phyloP scores from a whole-genome alignment of 2,113 vertebrate species.

The Patagioenas fasciata region DNA sequence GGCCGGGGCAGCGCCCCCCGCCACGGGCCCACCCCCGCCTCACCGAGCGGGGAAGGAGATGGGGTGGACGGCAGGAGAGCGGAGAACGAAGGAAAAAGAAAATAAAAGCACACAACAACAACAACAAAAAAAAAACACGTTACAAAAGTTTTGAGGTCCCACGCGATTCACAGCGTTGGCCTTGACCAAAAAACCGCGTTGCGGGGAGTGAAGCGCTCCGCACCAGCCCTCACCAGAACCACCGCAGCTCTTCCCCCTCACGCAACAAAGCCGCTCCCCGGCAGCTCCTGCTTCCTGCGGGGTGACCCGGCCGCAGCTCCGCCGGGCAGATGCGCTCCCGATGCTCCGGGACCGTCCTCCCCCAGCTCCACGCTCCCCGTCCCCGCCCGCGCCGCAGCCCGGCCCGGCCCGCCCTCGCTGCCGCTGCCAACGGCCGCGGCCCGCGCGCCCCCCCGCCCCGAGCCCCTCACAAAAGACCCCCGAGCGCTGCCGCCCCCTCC shows the following conservation, averaged over 20 bases:
- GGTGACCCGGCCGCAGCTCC: background rate
- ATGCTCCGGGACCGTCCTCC: background rate
- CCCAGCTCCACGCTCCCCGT: too few relatives aligned
- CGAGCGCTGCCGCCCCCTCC: too few relatives aligned
- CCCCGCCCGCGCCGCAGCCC: too few relatives aligned
- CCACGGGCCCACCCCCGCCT: constrained; percentile 7
- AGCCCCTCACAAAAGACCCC: too few relatives aligned
- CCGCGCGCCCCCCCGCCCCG: too few relatives aligned
- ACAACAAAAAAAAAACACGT: background rate
- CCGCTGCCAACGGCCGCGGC: too few relatives aligned
- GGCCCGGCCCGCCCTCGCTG: too few relatives aligned
- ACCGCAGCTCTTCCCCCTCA: background rate
- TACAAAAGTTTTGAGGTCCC: background rate
- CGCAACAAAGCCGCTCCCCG: background rate
- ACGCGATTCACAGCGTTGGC: background rate
- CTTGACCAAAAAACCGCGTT: background rate
- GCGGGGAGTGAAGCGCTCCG: too few relatives aligned
- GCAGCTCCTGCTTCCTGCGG: background rate
- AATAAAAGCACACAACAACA: too few relatives aligned
- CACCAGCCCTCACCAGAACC: background rate
- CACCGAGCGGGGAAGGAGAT: constrained; percentile 4
- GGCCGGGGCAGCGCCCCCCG: too few relatives aligned
- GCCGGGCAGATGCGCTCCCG: background rate
- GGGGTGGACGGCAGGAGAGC: background rate
- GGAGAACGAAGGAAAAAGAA: background rate